These are phyloP conservation scores for Illadopsis cleaveri DNA, from an alignment of 2,113 vertebrate species.

Conservation along the genomic window DNA sequence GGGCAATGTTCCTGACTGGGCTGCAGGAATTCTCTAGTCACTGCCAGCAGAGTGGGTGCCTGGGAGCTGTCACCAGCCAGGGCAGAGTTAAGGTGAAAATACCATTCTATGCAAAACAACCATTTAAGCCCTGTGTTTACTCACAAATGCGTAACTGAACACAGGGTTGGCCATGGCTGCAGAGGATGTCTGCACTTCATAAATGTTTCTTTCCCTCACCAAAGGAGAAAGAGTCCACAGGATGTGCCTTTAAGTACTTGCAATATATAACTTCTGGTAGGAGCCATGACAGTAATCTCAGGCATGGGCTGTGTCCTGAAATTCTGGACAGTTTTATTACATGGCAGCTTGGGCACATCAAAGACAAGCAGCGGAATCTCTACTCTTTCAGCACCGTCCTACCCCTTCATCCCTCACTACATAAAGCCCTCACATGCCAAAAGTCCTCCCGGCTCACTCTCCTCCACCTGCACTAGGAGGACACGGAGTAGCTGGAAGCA, in stretches of 20 bases:
- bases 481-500: neutral
- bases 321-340: slow-evolving; percentile 17
- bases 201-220: neutral
- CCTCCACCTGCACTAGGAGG: neutral
- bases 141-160: neutral
- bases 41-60: too few species aligned
- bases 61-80: neutral
- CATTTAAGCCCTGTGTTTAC: neutral
- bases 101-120: neutral
- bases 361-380: neutral
- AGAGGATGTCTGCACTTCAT: neutral
- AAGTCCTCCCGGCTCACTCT: neutral
- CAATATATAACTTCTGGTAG: neutral
- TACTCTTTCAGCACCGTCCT: neutral
- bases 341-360: neutral
- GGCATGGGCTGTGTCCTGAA: slow-evolving; percentile 21
- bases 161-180: neutral
- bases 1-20: accelerated
- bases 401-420: neutral
- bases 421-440: neutral
- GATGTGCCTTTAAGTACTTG: neutral
- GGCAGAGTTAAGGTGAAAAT: neutral
- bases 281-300: slow-evolving; percentile 11
- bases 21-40: neutral
- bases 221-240: neutral